Evolutionary conservation across 2,113 vertebrate genomes (phyloP).

Genomic region (Grallaria varia): DNA sequence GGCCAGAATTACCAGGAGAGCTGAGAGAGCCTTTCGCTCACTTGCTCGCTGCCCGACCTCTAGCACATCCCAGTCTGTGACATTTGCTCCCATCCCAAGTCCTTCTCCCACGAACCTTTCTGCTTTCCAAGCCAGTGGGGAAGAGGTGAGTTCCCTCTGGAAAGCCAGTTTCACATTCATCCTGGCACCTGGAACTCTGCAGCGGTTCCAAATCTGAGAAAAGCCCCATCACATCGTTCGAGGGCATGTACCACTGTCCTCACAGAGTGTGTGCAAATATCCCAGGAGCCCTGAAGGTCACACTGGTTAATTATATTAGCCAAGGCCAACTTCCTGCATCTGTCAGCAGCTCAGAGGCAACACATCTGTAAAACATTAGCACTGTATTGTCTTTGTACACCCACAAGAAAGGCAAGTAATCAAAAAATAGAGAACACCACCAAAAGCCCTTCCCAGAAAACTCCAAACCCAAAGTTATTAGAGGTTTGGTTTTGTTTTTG

Average conservation of each 20-base stretch:
- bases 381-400: background rate
- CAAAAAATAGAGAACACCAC: background rate
- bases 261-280: background rate
- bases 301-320: background rate
- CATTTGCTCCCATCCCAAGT: background rate
- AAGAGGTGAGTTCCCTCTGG: background rate
- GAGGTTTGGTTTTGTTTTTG: background rate
- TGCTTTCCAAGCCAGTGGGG: background rate
- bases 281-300: background rate
- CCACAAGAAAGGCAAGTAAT: background rate
- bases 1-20: background rate
- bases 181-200: background rate
- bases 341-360: background rate
- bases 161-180: background rate
- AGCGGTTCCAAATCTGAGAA: background rate
- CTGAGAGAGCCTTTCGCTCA: background rate
- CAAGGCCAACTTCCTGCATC: background rate
- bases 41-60: background rate
- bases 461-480: background rate
- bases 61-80: background rate
- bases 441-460: background rate
- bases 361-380: background rate
- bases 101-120: background rate
- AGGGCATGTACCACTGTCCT: background rate
- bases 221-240: background rate